Percentiles rank a stretch among this genome's conserved stretches.
Conservation (phyloP, 2,888 invertebrate species). For the Apodemia mormo region DNA sequence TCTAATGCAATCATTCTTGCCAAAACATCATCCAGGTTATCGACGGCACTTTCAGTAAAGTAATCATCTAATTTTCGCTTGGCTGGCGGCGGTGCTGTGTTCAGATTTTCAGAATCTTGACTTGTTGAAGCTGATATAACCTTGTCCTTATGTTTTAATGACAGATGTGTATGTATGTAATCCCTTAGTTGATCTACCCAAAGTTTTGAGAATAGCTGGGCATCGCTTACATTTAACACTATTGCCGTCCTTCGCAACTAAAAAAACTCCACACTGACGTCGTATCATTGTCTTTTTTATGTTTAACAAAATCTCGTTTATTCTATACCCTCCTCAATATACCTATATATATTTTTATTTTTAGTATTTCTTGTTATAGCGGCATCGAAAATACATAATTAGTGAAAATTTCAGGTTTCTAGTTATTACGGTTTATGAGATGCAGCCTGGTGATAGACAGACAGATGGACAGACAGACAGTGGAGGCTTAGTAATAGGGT, state of each 20-base stretch:
- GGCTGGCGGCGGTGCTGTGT: neutral
- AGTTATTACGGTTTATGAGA: too few relatives aligned
- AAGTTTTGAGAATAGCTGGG: neutral
- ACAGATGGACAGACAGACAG: too few relatives aligned
- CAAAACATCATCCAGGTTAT: constrained; percentile 17
- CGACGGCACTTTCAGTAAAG: neutral
- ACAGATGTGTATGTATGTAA: neutral
- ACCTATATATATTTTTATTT: too few relatives aligned
- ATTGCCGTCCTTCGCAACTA: neutral
- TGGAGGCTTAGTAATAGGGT: too few relatives aligned
- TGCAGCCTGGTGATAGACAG: too few relatives aligned
- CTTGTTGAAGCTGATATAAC: constrained; percentile 3
- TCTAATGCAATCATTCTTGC: constrained; percentile 1
- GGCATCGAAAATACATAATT: too few relatives aligned
- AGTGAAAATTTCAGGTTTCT: too few relatives aligned
- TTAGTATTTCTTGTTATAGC: too few relatives aligned
- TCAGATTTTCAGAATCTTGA: neutral
- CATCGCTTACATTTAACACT: constrained; percentile 1
- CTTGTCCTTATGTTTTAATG: constrained; percentile 1
- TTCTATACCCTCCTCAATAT: too few relatives aligned
- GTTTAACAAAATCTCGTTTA: neutral
- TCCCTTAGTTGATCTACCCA: neutral
- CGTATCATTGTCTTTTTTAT: neutral
- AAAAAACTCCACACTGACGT: neutral
- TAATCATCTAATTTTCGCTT: neutral